A percentile compares a stretch with the other conserved stretches of the same genome.
These are phyloP conservation scores for Busseola fusca DNA, from an alignment of 2,888 invertebrate genomes.

Conservation along the genomic window DNA sequence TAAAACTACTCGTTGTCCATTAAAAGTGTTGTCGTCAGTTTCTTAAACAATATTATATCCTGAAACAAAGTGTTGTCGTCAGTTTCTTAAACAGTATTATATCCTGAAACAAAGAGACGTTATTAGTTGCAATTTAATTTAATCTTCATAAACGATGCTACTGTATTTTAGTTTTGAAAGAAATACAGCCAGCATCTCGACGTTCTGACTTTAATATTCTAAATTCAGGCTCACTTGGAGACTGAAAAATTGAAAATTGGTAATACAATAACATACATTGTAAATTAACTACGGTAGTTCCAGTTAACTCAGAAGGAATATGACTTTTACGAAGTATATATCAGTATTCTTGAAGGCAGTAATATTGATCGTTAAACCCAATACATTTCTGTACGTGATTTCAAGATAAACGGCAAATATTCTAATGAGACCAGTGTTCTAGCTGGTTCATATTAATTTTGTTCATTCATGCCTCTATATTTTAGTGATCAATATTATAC, in stretches of 20 bases:
- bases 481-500: too few species aligned
- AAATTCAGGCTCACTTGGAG: not conserved
- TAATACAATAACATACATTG: not conserved
- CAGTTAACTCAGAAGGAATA: conserved; percentile 15
- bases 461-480: not conserved
- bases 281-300: not conserved
- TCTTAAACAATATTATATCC: conserved; percentile 47
- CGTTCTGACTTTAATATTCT: not conserved
- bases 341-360: conserved; percentile 6
- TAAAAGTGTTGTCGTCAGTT: conserved; percentile 30
- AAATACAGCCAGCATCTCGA: too few species aligned
- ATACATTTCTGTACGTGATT: conserved; percentile 28
- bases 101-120: conserved; percentile 52
- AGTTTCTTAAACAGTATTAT: conserved; percentile 34
- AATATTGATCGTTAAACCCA: conserved; percentile 34
- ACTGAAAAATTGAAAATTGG: not conserved
- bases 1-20: conserved; percentile 49
- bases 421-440: conserved; percentile 8
- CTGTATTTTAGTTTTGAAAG: not conserved
- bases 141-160: not conserved
- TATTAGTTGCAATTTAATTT: conserved; percentile 3
- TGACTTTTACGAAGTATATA: conserved; percentile 11
- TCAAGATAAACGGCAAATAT: conserved; percentile 28
- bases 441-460: conserved; percentile 17
- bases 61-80: conserved; percentile 49